Evolutionary conservation across 2,888 invertebrate genomes (phyloP).

Genomic region (Apodemia duryi): DNA sequence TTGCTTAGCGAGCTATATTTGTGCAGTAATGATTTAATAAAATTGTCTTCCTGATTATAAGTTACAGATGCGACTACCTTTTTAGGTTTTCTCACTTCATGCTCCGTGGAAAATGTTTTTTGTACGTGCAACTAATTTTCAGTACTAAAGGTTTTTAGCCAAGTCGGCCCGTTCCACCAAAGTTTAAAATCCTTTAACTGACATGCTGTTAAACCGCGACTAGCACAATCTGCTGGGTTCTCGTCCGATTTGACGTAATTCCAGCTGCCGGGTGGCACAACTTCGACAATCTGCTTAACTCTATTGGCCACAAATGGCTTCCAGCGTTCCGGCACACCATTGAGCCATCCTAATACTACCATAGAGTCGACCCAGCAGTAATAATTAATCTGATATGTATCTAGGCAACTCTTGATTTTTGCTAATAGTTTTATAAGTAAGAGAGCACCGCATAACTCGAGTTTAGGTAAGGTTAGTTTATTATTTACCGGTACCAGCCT

Average conservation of each 20-base stretch:
- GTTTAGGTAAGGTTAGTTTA: conserved; percentile 3
- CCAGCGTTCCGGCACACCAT: conserved; percentile 27
- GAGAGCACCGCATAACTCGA: conserved; percentile 18
- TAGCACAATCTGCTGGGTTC: conserved; percentile 29
- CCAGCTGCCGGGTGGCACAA: conserved; percentile 23
- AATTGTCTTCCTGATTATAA: neutral
- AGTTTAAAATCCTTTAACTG: conserved; percentile 21
- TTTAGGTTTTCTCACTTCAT: neutral
- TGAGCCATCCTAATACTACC: conserved; percentile 30
- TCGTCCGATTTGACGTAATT: conserved; percentile 27
- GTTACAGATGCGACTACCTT: conserved; percentile 12
- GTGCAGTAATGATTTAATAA: conserved; percentile 4
- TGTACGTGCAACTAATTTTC: neutral
- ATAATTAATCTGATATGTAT: conserved; percentile 19
- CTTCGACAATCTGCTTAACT: conserved; percentile 20
- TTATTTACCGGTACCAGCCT: conserved; percentile 16
- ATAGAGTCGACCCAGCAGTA: conserved; percentile 30
- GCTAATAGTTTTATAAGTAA: conserved; percentile 12
- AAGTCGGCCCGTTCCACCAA: conserved; percentile 30
- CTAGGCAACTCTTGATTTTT: conserved; percentile 5
- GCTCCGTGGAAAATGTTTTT: neutral
- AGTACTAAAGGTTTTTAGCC: neutral
- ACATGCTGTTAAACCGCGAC: neutral
- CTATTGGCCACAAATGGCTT: conserved; percentile 32
- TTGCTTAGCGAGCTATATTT: conserved; percentile 19